Evolutionary conservation across 2,888 invertebrate genomes (phyloP).

Genomic region (Dasypolia templi): DNA sequence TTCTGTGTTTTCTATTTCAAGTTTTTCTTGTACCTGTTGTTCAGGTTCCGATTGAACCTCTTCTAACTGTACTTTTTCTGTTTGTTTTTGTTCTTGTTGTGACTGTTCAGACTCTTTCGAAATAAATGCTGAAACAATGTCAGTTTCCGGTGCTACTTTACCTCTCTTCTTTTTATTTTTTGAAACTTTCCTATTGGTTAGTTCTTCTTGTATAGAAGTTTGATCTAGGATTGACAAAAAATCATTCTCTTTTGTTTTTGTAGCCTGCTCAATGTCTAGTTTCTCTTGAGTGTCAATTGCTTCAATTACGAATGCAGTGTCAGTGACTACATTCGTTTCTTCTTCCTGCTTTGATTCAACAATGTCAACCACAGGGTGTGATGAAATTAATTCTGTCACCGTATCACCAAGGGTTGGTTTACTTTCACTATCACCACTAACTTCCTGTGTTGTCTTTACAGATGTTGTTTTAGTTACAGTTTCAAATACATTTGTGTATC

Average conservation of each 20-base stretch:
- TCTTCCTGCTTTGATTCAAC: slow-evolving; percentile 7
- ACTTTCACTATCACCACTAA: slow-evolving; percentile 2
- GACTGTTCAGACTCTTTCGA: slow-evolving; percentile 33
- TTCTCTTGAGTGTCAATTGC: background rate
- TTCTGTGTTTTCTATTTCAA: background rate
- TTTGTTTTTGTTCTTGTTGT: slow-evolving; percentile 11
- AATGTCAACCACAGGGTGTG: background rate
- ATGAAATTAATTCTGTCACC: background rate
- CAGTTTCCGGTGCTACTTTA: slow-evolving; percentile 30
- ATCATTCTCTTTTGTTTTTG: slow-evolving; percentile 20
- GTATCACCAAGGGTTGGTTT: slow-evolving; percentile 6
- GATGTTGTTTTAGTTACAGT: slow-evolving; percentile 5
- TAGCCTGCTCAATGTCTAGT: background rate
- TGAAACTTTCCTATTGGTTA: slow-evolving; percentile 29
- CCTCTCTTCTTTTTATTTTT: slow-evolving; percentile 62
- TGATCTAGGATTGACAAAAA: slow-evolving; percentile 15
- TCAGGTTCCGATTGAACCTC: background rate
- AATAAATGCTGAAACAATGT: slow-evolving; percentile 36
- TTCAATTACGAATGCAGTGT: slow-evolving; percentile 2
- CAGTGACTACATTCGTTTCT: background rate
- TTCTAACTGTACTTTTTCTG: slow-evolving; percentile 4
- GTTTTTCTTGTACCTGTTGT: background rate
- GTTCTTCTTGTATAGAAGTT: slow-evolving; percentile 14
- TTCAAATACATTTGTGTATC: slow-evolving; percentile 28
- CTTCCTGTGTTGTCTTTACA: slow-evolving; percentile 3